Percentiles rank a stretch among this genome's conserved stretches.
Conservation (phyloP, 2,113 vertebrate genomes). For the Saguinus imperator region DNA sequence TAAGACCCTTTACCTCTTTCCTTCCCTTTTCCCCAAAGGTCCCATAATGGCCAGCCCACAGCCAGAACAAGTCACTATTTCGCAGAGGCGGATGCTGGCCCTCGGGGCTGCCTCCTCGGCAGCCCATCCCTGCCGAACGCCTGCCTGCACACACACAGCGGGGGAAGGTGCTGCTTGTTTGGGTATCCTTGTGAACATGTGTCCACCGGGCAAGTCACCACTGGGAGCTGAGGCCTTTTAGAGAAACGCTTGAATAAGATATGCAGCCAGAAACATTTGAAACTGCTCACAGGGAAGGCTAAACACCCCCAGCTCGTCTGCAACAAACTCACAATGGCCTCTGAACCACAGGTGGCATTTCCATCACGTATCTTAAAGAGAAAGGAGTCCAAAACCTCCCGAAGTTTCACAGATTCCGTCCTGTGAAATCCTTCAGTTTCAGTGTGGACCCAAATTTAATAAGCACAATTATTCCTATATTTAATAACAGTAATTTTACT, state of each 20-base stretch:
- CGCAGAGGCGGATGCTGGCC: not conserved
- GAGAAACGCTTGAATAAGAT: not conserved
- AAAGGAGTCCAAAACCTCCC: not conserved
- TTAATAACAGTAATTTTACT: not conserved
- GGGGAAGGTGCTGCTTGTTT: not conserved
- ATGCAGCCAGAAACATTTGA: not conserved
- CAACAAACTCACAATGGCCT: not conserved
- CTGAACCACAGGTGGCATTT: not conserved
- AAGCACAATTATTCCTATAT: not conserved
- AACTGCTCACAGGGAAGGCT: not conserved
- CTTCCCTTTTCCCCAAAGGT: not conserved
- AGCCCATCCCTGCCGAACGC: not conserved
- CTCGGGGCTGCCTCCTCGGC: not conserved
- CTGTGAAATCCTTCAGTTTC: not conserved
- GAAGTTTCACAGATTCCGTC: not conserved
- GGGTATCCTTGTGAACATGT: not conserved
- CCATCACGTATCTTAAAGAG: not conserved
- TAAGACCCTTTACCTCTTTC: not conserved
- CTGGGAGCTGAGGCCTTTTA: not conserved
- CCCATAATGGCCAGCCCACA: fast-evolving
- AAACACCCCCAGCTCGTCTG: not conserved
- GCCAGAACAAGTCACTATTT: not conserved
- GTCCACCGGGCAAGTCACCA: not conserved
- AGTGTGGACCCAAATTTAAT: not conserved
- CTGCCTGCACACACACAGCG: not conserved